Evolutionary conservation across 2,888 invertebrate genomes (phyloP).

Genomic region (Epirrhoe tristata): DNA sequence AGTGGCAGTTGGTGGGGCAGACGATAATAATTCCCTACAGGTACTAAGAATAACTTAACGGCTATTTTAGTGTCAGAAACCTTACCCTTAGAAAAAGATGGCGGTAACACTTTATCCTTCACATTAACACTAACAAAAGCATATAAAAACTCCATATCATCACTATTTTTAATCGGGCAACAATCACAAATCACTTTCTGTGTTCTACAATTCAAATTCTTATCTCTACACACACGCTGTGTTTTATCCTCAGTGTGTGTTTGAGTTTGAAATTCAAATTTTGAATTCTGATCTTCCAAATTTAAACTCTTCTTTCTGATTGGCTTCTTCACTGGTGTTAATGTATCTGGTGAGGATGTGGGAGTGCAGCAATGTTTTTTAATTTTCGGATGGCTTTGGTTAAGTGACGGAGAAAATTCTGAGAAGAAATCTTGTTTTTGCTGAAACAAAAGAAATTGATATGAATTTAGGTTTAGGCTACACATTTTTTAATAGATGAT

Average conservation of each 20-base stretch:
- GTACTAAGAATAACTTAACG: too few relatives aligned
- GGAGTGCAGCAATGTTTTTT: conserved; percentile 63
- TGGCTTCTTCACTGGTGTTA: conserved; percentile 31
- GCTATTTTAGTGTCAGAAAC: not conserved
- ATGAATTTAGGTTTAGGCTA: not conserved
- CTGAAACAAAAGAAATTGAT: conserved; percentile 55
- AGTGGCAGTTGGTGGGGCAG: too few relatives aligned
- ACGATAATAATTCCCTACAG: too few relatives aligned
- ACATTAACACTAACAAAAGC: conserved; percentile 76
- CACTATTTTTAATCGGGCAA: conserved; percentile 48
- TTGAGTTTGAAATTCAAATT: conserved; percentile 24
- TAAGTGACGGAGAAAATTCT: conserved; percentile 63
- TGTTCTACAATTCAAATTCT: conserved; percentile 28
- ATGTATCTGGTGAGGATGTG: conserved; percentile 42
- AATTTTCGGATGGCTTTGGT: conserved; percentile 48
- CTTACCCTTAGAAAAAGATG: conserved; percentile 73
- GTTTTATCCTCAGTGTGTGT: conserved; percentile 26
- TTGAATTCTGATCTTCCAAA: conserved; percentile 19
- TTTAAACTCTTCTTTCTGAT: conserved; percentile 37
- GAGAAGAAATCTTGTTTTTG: conserved; percentile 76
- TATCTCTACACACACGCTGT: conserved; percentile 8
- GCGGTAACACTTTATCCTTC: conserved; percentile 70
- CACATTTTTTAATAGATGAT: too few relatives aligned
- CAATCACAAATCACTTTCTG: conserved; percentile 56
- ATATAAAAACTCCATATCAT: conserved; percentile 68